Evolutionary conservation across 1,140 invertebrate species (phyloP).

Genomic region (Melipona quadrifasciata): DNA sequence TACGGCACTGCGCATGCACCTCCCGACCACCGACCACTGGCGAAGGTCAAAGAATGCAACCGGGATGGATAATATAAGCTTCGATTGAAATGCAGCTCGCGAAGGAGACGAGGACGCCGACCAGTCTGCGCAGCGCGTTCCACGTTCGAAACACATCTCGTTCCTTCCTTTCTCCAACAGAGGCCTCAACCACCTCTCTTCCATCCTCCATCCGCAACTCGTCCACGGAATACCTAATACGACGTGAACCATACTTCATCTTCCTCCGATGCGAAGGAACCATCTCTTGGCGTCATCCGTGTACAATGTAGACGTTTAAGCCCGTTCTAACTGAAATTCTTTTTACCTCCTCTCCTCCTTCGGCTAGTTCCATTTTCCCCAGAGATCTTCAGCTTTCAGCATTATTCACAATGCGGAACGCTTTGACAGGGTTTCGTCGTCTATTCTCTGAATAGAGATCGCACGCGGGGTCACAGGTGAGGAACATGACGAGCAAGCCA

Average conservation of each 20-base stretch:
- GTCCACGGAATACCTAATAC: slow-evolving; percentile 24
- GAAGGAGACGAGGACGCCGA: slow-evolving; percentile 70
- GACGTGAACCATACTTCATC: slow-evolving; percentile 28
- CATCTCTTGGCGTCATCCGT: slow-evolving; percentile 1
- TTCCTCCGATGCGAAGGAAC: not conserved
- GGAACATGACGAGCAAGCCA: too few species aligned
- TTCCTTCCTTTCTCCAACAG: slow-evolving; percentile 31
- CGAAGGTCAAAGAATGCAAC: slow-evolving; percentile 67
- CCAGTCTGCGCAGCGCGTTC: slow-evolving; percentile 68
- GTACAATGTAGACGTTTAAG: not conserved
- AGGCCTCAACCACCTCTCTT: not conserved
- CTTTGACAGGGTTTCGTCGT: too few species aligned
- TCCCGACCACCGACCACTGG: slow-evolving; percentile 45
- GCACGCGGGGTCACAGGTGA: too few species aligned
- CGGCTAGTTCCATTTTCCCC: not conserved
- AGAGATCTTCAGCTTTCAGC: not conserved
- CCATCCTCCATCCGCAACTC: not conserved
- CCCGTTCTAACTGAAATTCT: not conserved
- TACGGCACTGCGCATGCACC: slow-evolving; percentile 52
- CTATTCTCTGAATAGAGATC: too few species aligned
- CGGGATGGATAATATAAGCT: slow-evolving; percentile 61
- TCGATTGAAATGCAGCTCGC: slow-evolving; percentile 67
- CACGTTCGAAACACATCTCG: slow-evolving; percentile 37
- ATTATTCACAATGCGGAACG: not conserved
- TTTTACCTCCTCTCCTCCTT: not conserved